phyloP scores from a whole-genome alignment of 2,113 vertebrate species.

The Struthidea cinerea region DNA sequence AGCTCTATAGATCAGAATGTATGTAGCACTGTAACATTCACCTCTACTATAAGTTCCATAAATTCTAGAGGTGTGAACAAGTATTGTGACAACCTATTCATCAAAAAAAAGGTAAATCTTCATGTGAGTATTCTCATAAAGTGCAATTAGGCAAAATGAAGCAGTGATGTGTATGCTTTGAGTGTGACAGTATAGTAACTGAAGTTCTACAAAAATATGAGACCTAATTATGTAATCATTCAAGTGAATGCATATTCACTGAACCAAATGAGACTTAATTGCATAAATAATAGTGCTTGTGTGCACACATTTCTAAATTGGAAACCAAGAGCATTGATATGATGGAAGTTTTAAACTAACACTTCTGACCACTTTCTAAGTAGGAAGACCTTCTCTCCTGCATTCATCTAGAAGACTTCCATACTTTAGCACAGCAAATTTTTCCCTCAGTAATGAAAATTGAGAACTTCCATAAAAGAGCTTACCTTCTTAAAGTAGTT shows the following conservation, averaged over 20 bases:
- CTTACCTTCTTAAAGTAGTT: background rate
- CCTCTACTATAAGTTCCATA: background rate
- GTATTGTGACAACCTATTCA: background rate
- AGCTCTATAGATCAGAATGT: background rate
- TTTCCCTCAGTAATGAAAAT: background rate
- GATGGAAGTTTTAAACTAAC: background rate
- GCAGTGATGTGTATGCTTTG: background rate
- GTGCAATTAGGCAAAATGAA: background rate
- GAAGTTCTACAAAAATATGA: background rate
- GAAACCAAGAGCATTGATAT: background rate
- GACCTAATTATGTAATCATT: background rate
- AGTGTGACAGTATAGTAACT: background rate
- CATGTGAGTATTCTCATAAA: background rate
- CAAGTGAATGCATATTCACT: background rate
- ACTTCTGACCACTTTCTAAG: background rate
- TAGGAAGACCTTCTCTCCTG: background rate
- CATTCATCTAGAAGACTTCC: background rate
- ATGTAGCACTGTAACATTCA: background rate
- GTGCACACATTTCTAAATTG: background rate
- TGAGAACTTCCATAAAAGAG: background rate
- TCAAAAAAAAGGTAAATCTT: background rate
- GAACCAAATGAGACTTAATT: background rate
- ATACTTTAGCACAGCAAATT: background rate
- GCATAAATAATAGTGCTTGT: background rate
- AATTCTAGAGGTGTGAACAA: background rate